Base-by-base conservation (phyloP, 2,888 invertebrate species). In the Acanthoscelides obtectus region DNA sequence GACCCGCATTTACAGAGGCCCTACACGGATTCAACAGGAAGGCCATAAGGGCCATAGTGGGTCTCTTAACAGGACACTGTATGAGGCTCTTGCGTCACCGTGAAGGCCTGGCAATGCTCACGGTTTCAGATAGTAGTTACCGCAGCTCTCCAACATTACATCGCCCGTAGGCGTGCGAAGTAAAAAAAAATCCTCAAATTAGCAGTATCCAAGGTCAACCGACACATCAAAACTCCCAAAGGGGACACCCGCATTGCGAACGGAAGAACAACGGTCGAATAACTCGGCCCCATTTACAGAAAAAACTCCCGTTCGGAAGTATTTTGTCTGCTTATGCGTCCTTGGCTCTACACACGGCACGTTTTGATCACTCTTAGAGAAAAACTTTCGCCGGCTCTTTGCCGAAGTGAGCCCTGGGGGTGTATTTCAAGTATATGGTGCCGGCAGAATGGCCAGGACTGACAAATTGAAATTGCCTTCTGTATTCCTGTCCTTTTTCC, bases 401-500 rank as follows among this genome's bases (percentile, higher is more conserved):
- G 81, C 80, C 80, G 80, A 77, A 78, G 81, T 79, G 80, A 81
- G 79, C 82, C 83, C 81, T 81, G 78, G 74, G 82, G 83, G 83
- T 82, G 80, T 83, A 83, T 83, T 83, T 82, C 81, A 80, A 72
- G 80, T 74, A 69, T 20, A 69, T 71, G 69, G 68, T 64, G 21
- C 80, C 79, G 81, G 45, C 81, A 80, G 81, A 82, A 83, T 83
- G 79, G 81, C 80, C 80, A 77, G 78, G 78, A 77, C 78, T 83
- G 82, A 83, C 83, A 83, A 83, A 84, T 84, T 83, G 83, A 83
- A 83, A 83, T 82, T 81, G 82, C 79, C 80, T 74, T 72, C 70
- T 73, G 45, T 45, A 72, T 72, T 74, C 71, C 71, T 69, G 72
- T 71, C 72, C 65, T 69, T 71, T 22, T 22, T 22, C 27, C 12